Percentiles rank a stretch among this genome's conserved stretches.
Conservation (phyloP, 2,888 invertebrate species). For the Chloromyia formosa region DNA sequence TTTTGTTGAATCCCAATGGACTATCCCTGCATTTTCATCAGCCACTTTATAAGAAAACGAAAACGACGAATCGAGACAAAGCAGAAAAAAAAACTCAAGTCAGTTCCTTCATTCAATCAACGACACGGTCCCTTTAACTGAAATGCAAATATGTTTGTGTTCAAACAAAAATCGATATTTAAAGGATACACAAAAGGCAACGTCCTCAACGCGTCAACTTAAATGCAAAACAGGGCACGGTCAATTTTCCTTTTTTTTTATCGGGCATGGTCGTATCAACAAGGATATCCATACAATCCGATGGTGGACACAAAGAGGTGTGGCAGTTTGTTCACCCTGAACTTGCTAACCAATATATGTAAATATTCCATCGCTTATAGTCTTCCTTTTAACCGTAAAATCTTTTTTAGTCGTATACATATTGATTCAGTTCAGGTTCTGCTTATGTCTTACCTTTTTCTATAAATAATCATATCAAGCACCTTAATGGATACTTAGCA, state of each 20-base stretch:
- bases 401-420: background rate
- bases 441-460: background rate
- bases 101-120: background rate
- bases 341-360: constrained; percentile 6
- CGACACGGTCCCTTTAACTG: background rate
- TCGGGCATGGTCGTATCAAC: no score
- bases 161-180: constrained; percentile 24
- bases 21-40: background rate
- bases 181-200: background rate
- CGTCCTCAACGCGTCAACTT: background rate
- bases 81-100: background rate
- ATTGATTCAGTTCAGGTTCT: constrained; percentile 10
- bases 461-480: constrained; percentile 15
- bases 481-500: constrained; percentile 3
- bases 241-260: background rate
- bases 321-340: constrained; percentile 39
- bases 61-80: no score
- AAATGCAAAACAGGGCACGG: constrained; percentile 16
- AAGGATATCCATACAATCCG: background rate
- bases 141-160: constrained; percentile 2
- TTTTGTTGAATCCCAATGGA: no score
- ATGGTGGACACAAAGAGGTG: constrained; percentile 5
- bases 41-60: background rate
- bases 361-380: no score
- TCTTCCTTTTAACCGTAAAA: constrained; percentile 17